A percentile compares a stretch with the other conserved stretches of the same genome.
Evolutionary conservation across 2,888 invertebrate species (phyloP).

Genomic region (Carcina quercana): DNA sequence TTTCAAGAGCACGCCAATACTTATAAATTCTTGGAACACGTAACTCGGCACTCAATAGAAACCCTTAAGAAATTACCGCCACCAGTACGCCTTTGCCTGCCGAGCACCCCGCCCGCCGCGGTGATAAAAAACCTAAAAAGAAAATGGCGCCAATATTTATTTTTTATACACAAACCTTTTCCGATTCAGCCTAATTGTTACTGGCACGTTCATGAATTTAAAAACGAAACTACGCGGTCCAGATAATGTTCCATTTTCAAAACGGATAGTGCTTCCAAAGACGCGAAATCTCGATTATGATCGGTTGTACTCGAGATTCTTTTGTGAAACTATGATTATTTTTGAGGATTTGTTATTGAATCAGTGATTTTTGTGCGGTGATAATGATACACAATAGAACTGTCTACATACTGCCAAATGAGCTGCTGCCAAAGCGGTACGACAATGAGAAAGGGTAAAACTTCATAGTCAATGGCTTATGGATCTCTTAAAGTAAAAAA

Average conservation of each 20-base stretch:
- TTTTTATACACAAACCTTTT: not conserved
- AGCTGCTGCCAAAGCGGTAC: conserved; percentile 63
- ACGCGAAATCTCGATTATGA: conserved; percentile 12
- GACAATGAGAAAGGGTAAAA: conserved; percentile 54
- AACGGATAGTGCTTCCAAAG: conserved; percentile 5
- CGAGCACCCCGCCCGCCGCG: conserved; percentile 37
- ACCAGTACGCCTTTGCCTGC: conserved; percentile 48
- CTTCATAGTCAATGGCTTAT: too few relatives aligned
- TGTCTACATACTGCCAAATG: conserved; percentile 66
- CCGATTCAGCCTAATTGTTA: not conserved
- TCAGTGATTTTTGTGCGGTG: conserved; percentile 7
- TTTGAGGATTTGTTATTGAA: conserved; percentile 3
- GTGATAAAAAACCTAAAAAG: conserved; percentile 6
- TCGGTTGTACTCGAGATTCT: conserved; percentile 1
- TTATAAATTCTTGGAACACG: conserved; percentile 26
- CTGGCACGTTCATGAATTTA: not conserved
- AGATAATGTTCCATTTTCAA: conserved; percentile 9
- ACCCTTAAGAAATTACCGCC: conserved; percentile 51
- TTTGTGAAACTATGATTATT: conserved; percentile 5
- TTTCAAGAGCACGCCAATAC: too few relatives aligned
- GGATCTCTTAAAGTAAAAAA: too few relatives aligned
- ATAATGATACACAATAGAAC: conserved; percentile 64
- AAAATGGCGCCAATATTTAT: conserved; percentile 40
- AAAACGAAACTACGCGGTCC: not conserved
- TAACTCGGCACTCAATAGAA: conserved; percentile 52